Evolutionary conservation across 1,140 invertebrate genomes (phyloP).

Genomic region (Dreissena rostriformis): DNA sequence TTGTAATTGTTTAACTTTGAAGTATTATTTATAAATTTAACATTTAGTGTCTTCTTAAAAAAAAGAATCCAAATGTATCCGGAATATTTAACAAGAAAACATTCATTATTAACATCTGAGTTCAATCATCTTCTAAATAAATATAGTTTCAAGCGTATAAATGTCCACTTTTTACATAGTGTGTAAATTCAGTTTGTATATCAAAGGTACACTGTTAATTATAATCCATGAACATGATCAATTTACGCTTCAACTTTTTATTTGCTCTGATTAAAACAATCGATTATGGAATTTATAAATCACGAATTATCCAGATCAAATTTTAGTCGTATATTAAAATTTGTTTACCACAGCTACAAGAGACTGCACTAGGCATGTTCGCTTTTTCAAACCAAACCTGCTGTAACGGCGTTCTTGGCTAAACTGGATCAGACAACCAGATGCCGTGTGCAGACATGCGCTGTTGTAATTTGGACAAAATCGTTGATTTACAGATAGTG

Average conservation of each 20-base stretch:
- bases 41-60: not conserved
- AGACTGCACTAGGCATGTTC: not conserved
- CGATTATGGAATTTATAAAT: not conserved
- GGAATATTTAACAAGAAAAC: no score
- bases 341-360: not conserved
- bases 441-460: constrained; percentile 64
- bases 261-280: not conserved
- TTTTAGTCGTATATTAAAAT: no score
- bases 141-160: no score
- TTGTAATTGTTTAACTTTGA: no score
- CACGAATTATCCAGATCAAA: not conserved
- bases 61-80: no score
- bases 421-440: constrained; percentile 58
- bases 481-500: constrained; percentile 66
- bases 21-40: not conserved
- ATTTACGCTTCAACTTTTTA: not conserved
- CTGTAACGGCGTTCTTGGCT: constrained; percentile 69
- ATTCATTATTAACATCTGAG: no score
- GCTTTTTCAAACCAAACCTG: constrained; percentile 41
- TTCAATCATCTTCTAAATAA: no score
- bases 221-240: not conserved
- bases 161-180: no score
- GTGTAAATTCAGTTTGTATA: no score
- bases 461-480: constrained; percentile 70
- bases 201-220: not conserved